Conservation (phyloP, 2,888 invertebrate genomes). For the Brenthis ino region DNA sequence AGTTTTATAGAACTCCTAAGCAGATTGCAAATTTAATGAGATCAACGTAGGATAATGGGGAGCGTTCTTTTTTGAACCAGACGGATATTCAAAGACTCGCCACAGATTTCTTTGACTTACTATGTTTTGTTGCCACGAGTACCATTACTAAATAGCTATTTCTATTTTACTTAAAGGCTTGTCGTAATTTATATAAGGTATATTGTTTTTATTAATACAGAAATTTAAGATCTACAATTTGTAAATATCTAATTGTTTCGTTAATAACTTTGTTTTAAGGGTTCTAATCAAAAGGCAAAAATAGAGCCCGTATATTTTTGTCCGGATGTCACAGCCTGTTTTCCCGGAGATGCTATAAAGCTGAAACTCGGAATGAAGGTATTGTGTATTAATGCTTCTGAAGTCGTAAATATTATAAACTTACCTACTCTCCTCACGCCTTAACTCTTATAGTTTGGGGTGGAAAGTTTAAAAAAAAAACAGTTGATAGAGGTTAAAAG, state of each 20-base stretch:
- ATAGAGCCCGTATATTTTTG: not conserved
- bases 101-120: constrained; percentile 28
- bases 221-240: too few species aligned
- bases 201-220: constrained; percentile 1
- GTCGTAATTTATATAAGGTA: constrained; percentile 2
- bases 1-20: constrained; percentile 29
- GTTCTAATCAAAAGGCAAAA: too few species aligned
- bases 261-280: too few species aligned
- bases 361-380: too few species aligned
- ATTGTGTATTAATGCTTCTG: too few species aligned
- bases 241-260: too few species aligned
- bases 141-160: constrained; percentile 23
- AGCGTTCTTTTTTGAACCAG: constrained; percentile 28
- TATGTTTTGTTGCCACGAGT: constrained; percentile 19
- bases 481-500: too few species aligned
- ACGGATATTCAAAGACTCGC: constrained; percentile 29
- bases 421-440: too few species aligned
- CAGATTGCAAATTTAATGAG: constrained; percentile 38
- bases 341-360: too few species aligned
- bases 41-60: constrained; percentile 34
- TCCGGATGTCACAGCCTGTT: not conserved
- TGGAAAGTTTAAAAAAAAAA: too few species aligned
- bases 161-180: constrained; percentile 1
- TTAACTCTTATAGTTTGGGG: too few species aligned
- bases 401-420: too few species aligned